Conservation (phyloP, 2,113 vertebrate genomes). For the Sorex fumeus region DNA sequence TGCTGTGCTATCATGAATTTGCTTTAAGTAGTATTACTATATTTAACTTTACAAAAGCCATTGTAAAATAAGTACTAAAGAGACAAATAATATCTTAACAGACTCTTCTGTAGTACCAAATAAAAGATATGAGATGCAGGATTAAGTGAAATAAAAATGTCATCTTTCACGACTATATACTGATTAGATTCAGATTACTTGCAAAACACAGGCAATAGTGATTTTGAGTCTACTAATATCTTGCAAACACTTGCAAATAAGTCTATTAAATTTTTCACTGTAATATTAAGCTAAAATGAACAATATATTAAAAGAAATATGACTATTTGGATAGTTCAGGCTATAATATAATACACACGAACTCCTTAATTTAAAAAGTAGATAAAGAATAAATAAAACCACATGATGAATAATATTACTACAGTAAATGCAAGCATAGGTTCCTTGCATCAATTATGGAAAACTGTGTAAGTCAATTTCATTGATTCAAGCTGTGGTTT, state of each 20-base stretch:
- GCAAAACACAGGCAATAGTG: not conserved
- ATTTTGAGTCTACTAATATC: not conserved
- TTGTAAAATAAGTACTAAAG: not conserved
- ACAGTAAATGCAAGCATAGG: not conserved
- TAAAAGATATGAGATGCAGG: not conserved
- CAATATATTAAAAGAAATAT: not conserved
- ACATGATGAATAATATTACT: not conserved
- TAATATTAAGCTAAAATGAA: not conserved
- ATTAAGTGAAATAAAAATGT: not conserved
- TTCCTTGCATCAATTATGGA: conserved; percentile 36
- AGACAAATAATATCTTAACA: not conserved
- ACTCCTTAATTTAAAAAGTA: not conserved
- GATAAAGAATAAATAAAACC: conserved; percentile 9
- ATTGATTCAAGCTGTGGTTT: conserved; percentile 15
- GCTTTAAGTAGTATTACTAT: not conserved
- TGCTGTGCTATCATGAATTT: too few relatives aligned
- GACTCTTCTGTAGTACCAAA: not conserved
- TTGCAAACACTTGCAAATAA: not conserved
- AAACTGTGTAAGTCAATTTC: not conserved
- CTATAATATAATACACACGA: not conserved
- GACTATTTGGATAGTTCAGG: not conserved
- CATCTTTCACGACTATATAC: not conserved
- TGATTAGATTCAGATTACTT: not conserved
- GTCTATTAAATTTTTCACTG: not conserved
- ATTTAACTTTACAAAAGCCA: not conserved